Base-by-base conservation (phyloP, 2,888 invertebrate species). In the Ormyrus nitidulus region DNA sequence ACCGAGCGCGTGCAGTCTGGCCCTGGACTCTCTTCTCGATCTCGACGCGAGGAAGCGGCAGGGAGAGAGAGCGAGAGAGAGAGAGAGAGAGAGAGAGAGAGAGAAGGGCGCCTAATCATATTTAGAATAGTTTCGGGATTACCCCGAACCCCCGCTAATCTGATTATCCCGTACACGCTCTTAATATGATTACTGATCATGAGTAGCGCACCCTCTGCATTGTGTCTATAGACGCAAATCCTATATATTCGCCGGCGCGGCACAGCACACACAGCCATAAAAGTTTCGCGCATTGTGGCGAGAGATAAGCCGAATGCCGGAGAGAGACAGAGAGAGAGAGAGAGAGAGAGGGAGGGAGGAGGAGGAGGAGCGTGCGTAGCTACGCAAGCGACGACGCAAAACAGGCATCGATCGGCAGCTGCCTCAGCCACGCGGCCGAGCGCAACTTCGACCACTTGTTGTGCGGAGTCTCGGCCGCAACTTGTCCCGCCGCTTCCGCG, bases 91-190 rank as follows among this genome's bases (percentile, higher is more conserved):
- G 19, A 19, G 19, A 49, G 11, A 76, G 64, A 73, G 71, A 66
- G 87, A 88, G 89, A 87, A 88, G 87, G 88, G 89, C 87, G 89
- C 88, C 90, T 90, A 90, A 90, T 90, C 90, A 90, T 90, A 90
- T 90, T 90, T 90, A 89, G 90, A 90, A 90, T 89, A 90, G 90
- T 90, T 90, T 89, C 89, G 86, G 90, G 90, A 90, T 90, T 90
- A 90, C 88, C 77, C 74, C 87, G 86, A 87, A 88, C 89, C 89
- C 71, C 86, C 89, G 86, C 89, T 90, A 90, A 90, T 90, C 90
- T 89, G 90, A 90, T 90, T 90, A 90, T 87, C 86, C 87, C 86
- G 88, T 89, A 89, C 90, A 90, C 89, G 89, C 90, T 89, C 89
- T 90, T 90, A 90, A 90, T 90, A 89, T 90, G 90, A 90, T 90